A percentile compares a stretch with the other conserved stretches of the same genome.
These are phyloP conservation scores for Gnathonemus echidnorhynchus DNA, from an alignment of 2,113 vertebrate genomes.

Conservation along the genomic window DNA sequence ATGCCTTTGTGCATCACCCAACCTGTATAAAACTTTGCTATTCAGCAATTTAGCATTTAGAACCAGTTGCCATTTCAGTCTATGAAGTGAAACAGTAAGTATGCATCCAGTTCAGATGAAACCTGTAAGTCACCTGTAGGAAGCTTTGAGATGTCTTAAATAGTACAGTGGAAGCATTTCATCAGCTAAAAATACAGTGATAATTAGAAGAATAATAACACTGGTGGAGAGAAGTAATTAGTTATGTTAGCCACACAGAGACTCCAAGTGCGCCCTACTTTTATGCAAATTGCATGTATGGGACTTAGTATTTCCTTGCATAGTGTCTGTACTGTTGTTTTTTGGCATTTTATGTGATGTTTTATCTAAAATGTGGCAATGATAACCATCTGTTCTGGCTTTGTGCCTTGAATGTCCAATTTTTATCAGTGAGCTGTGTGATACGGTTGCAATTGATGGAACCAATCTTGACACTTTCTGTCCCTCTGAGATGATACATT, in stretches of 20 bases:
- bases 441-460: background rate
- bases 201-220: conserved; percentile 30
- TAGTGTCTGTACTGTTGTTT: background rate
- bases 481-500: background rate
- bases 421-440: background rate
- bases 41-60: background rate
- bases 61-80: background rate
- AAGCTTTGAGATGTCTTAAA: conserved; percentile 7
- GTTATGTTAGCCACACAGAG: conserved; percentile 19
- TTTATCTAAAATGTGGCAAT: conserved; percentile 1
- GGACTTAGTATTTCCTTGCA: background rate
- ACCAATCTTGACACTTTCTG: background rate
- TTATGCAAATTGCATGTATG: conserved; percentile 1
- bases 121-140: background rate
- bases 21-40: background rate
- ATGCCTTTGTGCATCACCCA: background rate
- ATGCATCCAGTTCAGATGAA: background rate
- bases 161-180: conserved; percentile 19
- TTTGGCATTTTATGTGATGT: background rate
- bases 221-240: conserved; percentile 19
- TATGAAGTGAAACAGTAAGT: background rate
- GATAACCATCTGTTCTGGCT: background rate
- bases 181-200: conserved; percentile 24
- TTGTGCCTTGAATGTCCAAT: background rate
- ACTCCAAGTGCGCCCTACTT: conserved; percentile 14